These are phyloP conservation scores for Steinernema feltiae DNA, from an alignment of 1,140 invertebrate genomes.

Conservation along the genomic window DNA sequence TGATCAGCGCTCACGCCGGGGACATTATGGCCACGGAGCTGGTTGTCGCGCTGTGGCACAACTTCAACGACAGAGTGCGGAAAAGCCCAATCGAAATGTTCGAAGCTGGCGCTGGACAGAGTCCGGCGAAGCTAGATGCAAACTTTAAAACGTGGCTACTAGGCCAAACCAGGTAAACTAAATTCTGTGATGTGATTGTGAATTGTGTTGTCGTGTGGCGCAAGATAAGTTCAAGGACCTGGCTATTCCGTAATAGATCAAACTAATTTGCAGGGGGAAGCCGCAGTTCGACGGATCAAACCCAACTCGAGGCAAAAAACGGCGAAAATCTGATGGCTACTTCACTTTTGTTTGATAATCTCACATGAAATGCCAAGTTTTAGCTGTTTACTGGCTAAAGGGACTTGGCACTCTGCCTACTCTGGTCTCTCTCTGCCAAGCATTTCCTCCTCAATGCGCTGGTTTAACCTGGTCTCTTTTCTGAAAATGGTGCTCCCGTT, in stretches of 20 bases:
- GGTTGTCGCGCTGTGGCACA: slow-evolving; percentile 61
- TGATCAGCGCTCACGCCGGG: slow-evolving; percentile 62
- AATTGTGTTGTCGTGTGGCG: slow-evolving; percentile 15
- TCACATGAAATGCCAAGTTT: background rate
- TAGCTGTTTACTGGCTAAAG: background rate
- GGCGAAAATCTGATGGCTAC: slow-evolving; percentile 55
- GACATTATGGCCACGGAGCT: slow-evolving; percentile 63
- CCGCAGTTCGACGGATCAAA: slow-evolving; percentile 55
- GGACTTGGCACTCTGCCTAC: slow-evolving; percentile 2
- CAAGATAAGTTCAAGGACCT: background rate
- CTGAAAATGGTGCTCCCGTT: background rate
- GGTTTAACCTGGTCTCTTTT: background rate
- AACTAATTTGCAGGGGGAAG: slow-evolving; percentile 45
- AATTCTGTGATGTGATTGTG: background rate
- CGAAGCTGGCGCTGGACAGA: slow-evolving; percentile 56
- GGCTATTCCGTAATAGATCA: slow-evolving; percentile 5
- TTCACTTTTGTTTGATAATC: slow-evolving; percentile 57
- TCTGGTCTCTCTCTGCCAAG: background rate
- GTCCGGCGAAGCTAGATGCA: slow-evolving; percentile 53
- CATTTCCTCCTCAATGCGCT: background rate
- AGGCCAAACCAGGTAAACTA: slow-evolving; percentile 45
- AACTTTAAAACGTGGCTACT: slow-evolving; percentile 57
- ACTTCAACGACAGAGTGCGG: slow-evolving; percentile 53
- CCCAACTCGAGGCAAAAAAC: slow-evolving; percentile 54
- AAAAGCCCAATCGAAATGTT: slow-evolving; percentile 57